phyloP scores from a whole-genome alignment of 2,113 vertebrate species.

The Cranoglanis bouderius region DNA sequence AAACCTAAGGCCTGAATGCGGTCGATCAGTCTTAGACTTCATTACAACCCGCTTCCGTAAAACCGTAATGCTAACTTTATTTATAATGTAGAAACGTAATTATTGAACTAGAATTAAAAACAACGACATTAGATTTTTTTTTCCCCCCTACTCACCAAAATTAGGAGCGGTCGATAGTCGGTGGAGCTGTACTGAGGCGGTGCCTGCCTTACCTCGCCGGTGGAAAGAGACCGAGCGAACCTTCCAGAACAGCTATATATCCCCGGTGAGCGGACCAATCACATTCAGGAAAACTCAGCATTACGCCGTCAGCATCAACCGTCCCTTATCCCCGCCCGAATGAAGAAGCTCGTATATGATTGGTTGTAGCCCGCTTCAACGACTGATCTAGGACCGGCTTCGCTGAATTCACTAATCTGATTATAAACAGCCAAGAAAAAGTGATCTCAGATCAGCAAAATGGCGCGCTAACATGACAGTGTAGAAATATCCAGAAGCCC shows the following conservation, averaged over 20 bases:
- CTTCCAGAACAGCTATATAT: conserved; percentile 56
- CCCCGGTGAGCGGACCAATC: conserved; percentile 64
- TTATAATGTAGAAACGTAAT: too few relatives aligned
- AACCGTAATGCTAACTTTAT: not conserved
- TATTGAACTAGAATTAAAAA: not conserved
- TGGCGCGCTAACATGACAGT: not conserved
- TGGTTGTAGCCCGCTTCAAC: not conserved
- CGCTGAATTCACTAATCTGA: not conserved
- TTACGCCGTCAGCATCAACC: too few relatives aligned
- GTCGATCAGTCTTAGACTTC: too few relatives aligned
- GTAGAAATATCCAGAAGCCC: conserved; percentile 26
- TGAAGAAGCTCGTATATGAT: not conserved
- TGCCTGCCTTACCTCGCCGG: conserved; percentile 49
- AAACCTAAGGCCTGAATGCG: not conserved
- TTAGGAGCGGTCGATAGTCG: not conserved
- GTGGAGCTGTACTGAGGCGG: conserved; percentile 27
- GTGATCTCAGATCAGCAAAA: conserved; percentile 4
- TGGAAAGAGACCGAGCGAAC: conserved; percentile 45
- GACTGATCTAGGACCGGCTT: conserved; percentile 13
- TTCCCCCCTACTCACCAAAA: conserved; percentile 8
- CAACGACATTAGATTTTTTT: not conserved
- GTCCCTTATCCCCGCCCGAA: not conserved
- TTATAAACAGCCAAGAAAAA: not conserved
- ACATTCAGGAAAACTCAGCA: conserved; percentile 8
- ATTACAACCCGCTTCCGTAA: not conserved